Evolutionary conservation across 2,797 vertebrate genomes (phyloP).

Genomic region (Pseudocheirus occidentalis): DNA sequence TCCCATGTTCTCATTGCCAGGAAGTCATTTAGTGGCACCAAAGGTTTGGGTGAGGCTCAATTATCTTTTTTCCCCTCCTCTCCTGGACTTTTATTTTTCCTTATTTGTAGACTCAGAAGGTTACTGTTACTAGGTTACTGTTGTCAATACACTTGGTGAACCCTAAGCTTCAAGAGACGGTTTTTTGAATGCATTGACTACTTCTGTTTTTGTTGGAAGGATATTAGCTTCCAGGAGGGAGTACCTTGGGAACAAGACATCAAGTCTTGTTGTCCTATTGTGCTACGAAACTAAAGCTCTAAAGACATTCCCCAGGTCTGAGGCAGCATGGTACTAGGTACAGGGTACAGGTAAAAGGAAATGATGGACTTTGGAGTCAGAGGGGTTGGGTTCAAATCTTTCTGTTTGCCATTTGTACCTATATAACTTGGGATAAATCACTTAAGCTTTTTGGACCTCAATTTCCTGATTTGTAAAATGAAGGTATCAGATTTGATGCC

Average conservation of each 20-base stretch:
- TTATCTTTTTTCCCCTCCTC: not conserved
- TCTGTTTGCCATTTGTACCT: not conserved
- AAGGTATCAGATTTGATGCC: not conserved
- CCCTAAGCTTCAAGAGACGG: not conserved
- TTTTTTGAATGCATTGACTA: not conserved
- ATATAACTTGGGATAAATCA: not conserved
- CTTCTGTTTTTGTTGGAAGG: conserved; percentile 28
- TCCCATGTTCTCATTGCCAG: not conserved
- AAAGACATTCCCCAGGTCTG: not conserved
- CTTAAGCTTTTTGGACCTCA: not conserved
- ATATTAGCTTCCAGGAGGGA: not conserved
- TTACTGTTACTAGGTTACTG: not conserved
- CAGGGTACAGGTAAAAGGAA: not conserved
- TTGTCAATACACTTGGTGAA: not conserved
- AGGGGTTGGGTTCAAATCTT: not conserved
- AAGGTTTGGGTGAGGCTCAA: not conserved
- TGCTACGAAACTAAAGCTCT: not conserved
- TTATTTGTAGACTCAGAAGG: conserved; percentile 22
- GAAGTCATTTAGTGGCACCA: not conserved
- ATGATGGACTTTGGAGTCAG: not conserved
- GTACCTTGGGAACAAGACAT: not conserved
- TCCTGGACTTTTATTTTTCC: not conserved
- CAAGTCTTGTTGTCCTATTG: not conserved
- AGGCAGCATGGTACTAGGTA: not conserved
- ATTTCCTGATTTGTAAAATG: not conserved